phyloP scores from a whole-genome alignment of 2,113 vertebrate genomes.

The Gasterosteus aculeatus region DNA sequence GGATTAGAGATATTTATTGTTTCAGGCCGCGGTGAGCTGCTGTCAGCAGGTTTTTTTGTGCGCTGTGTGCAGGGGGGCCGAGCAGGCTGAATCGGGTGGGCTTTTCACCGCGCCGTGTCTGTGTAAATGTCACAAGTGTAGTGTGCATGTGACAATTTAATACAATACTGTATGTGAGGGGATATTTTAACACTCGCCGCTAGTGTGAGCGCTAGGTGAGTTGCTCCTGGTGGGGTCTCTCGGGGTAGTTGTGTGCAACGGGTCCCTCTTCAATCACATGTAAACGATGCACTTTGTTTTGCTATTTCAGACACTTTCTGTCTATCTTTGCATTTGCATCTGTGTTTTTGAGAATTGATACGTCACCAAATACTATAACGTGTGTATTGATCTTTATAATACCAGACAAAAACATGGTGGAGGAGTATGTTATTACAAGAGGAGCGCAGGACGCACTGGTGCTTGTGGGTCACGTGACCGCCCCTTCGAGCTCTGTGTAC shows the following conservation, averaged over 20 bases:
- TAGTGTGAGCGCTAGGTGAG: too few species aligned
- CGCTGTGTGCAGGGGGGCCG: slow-evolving; percentile 12
- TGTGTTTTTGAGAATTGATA: too few species aligned
- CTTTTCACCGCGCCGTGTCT: background rate
- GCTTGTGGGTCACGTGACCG: background rate
- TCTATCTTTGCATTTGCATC: too few species aligned
- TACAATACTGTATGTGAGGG: too few species aligned
- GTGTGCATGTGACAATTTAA: background rate
- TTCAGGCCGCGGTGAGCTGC: slow-evolving; percentile 36
- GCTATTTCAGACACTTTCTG: too few species aligned
- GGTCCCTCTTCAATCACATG: too few species aligned
- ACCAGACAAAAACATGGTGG: background rate
- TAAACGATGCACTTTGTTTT: too few species aligned
- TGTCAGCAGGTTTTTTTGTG: slow-evolving; percentile 52
- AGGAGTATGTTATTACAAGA: background rate
- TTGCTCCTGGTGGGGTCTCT: too few species aligned
- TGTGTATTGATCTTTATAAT: too few species aligned
- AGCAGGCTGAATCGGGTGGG: slow-evolving; percentile 5
- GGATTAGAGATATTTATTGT: slow-evolving; percentile 60
- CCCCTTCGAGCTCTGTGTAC: background rate
- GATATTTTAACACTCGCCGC: too few species aligned
- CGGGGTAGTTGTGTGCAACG: too few species aligned
- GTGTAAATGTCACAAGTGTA: background rate
- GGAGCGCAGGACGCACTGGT: background rate
- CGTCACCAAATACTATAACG: too few species aligned